Conservation (phyloP, 1,140 invertebrate genomes). For the Chrysomallon squamiferum region DNA sequence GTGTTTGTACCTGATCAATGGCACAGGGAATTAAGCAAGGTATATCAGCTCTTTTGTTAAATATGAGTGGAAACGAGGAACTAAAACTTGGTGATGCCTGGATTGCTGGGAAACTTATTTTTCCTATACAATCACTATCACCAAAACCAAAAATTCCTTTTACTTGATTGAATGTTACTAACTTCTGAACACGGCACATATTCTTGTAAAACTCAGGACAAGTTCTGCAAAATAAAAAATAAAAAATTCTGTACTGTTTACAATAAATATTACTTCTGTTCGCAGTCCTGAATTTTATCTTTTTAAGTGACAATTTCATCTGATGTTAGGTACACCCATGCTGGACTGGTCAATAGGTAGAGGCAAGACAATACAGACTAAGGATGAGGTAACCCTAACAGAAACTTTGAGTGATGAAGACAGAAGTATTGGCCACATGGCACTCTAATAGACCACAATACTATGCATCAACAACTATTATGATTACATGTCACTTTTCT, state of each 20-base stretch:
- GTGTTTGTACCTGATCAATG: constrained; percentile 85
- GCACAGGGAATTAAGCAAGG: constrained; percentile 97
- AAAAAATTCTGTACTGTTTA: no score
- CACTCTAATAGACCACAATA: no score
- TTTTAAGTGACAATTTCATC: no score
- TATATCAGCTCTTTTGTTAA: constrained; percentile 78
- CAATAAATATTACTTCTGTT: background rate
- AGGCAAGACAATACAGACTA: no score
- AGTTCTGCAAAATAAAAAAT: constrained; percentile 67
- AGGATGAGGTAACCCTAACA: no score
- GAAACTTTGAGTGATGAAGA: no score
- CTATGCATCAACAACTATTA: no score
- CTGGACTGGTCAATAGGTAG: no score
- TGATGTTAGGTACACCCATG: no score
- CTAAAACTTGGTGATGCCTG: constrained; percentile 96
- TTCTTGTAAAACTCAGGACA: constrained; percentile 89
- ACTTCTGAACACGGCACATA: constrained; percentile 88
- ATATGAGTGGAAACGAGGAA: constrained; percentile 95
- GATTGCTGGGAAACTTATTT: constrained; percentile 95
- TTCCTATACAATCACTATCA: constrained; percentile 93
- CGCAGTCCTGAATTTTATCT: background rate
- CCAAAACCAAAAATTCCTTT: constrained; percentile 96
- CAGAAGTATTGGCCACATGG: no score
- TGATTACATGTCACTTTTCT: no score
- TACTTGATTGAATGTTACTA: constrained; percentile 93